Evolutionary conservation across 2,888 invertebrate species (phyloP).

Genomic region (Hymenopus coronatus): DNA sequence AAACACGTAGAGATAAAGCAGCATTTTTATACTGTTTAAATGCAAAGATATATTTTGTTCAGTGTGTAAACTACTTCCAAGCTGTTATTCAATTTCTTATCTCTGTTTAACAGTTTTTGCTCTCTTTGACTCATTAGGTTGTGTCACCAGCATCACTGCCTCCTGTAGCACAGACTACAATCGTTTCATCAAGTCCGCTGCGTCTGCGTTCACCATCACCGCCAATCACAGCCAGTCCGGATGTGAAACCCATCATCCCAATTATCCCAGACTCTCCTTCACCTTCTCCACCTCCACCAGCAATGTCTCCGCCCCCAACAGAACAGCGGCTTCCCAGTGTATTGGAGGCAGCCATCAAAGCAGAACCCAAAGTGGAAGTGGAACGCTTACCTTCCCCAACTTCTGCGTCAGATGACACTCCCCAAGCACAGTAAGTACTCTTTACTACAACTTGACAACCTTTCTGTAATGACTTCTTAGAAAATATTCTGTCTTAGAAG

Average conservation of each 20-base stretch:
- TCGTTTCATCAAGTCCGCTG: slow-evolving; percentile 10
- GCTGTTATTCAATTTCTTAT: no score
- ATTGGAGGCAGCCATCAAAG: slow-evolving; percentile 83
- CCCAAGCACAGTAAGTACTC: slow-evolving; percentile 42
- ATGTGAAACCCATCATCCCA: background rate
- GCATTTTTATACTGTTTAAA: no score
- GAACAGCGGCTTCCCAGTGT: slow-evolving; percentile 60
- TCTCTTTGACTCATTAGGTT: slow-evolving; percentile 34
- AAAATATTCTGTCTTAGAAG: no score
- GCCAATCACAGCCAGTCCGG: background rate
- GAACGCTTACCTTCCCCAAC: slow-evolving; percentile 52
- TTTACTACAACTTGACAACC: no score
- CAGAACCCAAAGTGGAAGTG: slow-evolving; percentile 78
- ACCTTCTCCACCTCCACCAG: slow-evolving; percentile 19
- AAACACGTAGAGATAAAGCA: no score
- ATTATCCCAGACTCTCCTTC: slow-evolving; percentile 4
- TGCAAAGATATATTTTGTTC: no score
- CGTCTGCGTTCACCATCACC: slow-evolving; percentile 6
- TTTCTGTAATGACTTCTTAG: no score
- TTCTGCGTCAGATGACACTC: slow-evolving; percentile 49
- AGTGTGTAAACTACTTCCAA: no score
- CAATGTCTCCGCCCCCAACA: slow-evolving; percentile 39
- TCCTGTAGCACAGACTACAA: slow-evolving; percentile 26
- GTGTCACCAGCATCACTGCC: slow-evolving; percentile 35
- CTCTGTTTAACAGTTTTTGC: slow-evolving; percentile 40